Evolutionary conservation across 2,888 invertebrate genomes (phyloP).

Genomic region (Eurytoma adleriae): DNA sequence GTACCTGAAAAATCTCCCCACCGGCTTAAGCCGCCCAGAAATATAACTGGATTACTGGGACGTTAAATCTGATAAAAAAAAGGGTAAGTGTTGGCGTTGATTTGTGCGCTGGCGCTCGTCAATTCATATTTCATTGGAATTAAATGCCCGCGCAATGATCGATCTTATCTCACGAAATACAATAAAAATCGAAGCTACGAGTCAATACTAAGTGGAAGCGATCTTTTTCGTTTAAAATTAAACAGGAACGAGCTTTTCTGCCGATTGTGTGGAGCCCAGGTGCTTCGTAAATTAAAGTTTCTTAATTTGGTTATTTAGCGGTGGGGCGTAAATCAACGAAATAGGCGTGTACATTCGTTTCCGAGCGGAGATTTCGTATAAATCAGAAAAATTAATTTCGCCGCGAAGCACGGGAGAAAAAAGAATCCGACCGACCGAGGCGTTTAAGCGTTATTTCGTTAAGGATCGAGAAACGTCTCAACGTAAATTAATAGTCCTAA

Average conservation of each 20-base stretch:
- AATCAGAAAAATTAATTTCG: conserved; percentile 1
- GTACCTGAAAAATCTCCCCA: background rate
- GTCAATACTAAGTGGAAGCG: no score
- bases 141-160: background rate
- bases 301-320: background rate
- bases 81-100: background rate
- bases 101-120: background rate
- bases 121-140: background rate
- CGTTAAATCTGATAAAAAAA: background rate
- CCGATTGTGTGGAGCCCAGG: no score
- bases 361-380: background rate
- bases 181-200: no score
- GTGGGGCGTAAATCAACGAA: background rate
- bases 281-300: no score
- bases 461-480: conserved; percentile 1
- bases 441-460: background rate
- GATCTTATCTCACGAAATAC: background rate
- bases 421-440: background rate
- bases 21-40: background rate
- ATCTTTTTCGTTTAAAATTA: no score
- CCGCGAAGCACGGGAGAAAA: background rate
- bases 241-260: background rate
- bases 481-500: conserved; percentile 31
- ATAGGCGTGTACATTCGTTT: background rate
- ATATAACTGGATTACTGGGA: conserved; percentile 41